Conservation (phyloP, 2,113 vertebrate genomes). For the Poicephalus gulielmi region DNA sequence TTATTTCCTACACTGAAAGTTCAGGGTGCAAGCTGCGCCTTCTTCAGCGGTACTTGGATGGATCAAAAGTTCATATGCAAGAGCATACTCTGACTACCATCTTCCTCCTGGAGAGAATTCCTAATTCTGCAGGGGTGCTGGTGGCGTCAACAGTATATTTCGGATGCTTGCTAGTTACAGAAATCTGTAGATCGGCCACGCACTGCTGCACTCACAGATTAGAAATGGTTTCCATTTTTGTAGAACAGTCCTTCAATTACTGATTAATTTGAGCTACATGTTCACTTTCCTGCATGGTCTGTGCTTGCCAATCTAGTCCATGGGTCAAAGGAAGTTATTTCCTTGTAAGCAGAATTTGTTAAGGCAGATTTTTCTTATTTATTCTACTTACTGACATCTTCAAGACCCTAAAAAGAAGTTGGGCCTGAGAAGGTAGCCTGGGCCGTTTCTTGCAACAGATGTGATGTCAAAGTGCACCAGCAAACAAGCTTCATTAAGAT, state of each 20-base stretch:
- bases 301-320: not conserved
- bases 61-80: not conserved
- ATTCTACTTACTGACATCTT: not conserved
- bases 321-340: not conserved
- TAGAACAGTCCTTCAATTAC: not conserved
- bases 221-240: constrained; percentile 7
- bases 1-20: not conserved
- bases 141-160: not conserved
- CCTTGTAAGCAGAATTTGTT: not conserved
- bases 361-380: not conserved
- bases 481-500: not conserved
- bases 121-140: not conserved
- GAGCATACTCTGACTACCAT: not conserved
- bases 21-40: not conserved
- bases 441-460: not conserved
- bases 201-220: not conserved
- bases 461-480: not conserved
- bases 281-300: not conserved
- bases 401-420: not conserved
- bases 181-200: not conserved
- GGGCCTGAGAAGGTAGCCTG: not conserved
- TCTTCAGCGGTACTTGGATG: not conserved
- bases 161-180: not conserved
- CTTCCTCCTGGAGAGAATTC: not conserved
- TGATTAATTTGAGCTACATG: not conserved